Evolutionary conservation across 92 coral and sea anemone species (phyloP), one percentile per base, ranked within the genome.

Genomic region (Muricea muricata): DNA sequence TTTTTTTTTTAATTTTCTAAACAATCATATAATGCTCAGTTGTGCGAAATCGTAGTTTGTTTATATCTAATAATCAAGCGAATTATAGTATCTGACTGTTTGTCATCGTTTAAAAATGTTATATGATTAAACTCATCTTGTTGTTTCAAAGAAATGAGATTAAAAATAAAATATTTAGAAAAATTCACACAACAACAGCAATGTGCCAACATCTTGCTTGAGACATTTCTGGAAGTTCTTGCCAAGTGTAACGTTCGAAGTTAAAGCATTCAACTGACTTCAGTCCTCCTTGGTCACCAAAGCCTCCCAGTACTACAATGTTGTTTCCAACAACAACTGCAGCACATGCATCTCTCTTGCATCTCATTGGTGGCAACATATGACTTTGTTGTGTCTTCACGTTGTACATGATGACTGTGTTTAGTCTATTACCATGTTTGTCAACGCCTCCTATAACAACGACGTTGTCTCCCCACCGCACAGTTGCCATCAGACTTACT

Each of bases 161-260:
- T 17, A 45, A 12, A 13, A 45, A 8, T 45, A 1, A 8, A 5
- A 52, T 10, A 52, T 52, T 52, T n/a, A n/a, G n/a, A n/a, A n/a
- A n/a, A n/a, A 25, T 52, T 52, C 60, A 52, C 21, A 52, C 60
- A 52, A 52, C 60, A 52, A 52, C 60, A 52, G 60, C 60, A 52
- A 25, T 52, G 60, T 52, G 60, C 60, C 21, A 4, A 6, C 60
- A 6, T 52, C 60, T 52, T 52, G 0, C 60, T 52, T 13, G 24
- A 52, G 23, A 52, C 60, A 52, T 52, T 52, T 52, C 60, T 52
- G 60, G 60, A 52, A 52, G 60, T 20, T 6, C 60, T 52, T 52
- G 20, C 60, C 60, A 52, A 52, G 60, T 18, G 20, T 52, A 6
- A 2, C 60, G 18, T 52, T 52, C 60, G 20, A 52, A 52, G 60